These are phyloP conservation scores for Ophthalmolycus amberensis DNA, from an alignment of 2,113 vertebrate species.

Conservation along the genomic window DNA sequence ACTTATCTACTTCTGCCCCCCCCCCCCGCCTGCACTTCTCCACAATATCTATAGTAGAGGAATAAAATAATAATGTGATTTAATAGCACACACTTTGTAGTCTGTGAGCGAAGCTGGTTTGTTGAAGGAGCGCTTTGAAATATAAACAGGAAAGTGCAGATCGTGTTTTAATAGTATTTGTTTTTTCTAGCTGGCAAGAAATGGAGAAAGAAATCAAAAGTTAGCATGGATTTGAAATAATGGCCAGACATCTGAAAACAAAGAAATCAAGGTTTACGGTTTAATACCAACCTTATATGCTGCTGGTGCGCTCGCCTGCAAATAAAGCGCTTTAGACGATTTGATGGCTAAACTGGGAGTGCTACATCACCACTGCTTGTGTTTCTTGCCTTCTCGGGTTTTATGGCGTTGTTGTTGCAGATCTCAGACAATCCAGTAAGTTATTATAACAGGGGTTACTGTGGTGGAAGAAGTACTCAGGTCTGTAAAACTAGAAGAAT, in stretches of 20 bases:
- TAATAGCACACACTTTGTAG: slow-evolving; percentile 35
- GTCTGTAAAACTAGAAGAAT: not conserved
- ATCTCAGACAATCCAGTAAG: not conserved
- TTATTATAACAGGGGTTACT: not conserved
- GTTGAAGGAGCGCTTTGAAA: slow-evolving; percentile 25
- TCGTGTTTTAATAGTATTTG: slow-evolving; percentile 10
- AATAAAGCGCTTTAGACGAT: not conserved
- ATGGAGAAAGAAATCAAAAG: slow-evolving; percentile 27
- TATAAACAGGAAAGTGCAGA: slow-evolving; percentile 21
- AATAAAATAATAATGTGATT: slow-evolving; percentile 14
- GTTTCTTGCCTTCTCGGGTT: not conserved
- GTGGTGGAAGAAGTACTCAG: not conserved
- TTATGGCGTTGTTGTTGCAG: not conserved
- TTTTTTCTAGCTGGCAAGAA: slow-evolving; percentile 9
- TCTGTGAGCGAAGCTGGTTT: not conserved
- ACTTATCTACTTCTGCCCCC: slow-evolving; percentile 42
- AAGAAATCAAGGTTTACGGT: not conserved
- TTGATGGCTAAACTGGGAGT: not conserved
- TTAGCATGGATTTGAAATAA: slow-evolving; percentile 36
- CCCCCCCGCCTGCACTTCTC: slow-evolving; percentile 26
- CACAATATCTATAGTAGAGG: slow-evolving; percentile 21
- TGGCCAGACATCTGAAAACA: slow-evolving; percentile 23
- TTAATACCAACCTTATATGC: not conserved
- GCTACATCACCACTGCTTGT: not conserved
- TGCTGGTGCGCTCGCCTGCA: too few relatives aligned